Evolutionary conservation across 2,888 invertebrate species (phyloP), one percentile per base, ranked within the genome.

Genomic region (Coleophora flavipennella): DNA sequence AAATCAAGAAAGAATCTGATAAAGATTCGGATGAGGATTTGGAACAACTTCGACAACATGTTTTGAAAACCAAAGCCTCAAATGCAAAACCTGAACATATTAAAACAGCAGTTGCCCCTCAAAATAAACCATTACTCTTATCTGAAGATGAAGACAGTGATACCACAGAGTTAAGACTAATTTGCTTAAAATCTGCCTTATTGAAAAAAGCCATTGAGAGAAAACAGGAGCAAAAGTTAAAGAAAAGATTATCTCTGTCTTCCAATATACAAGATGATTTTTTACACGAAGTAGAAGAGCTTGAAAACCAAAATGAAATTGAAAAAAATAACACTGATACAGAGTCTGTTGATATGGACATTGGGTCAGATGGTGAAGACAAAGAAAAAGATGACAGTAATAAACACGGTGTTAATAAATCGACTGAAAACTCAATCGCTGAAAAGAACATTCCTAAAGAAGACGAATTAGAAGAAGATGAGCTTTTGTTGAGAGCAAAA

Each of bases 171-270:
- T 66, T 91, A 35, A 75, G 91, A 49, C 67, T 89, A 50, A 90
- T 88, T 47, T 91, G 91, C 39, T 67, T 91, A n/a, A 88, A 87
- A 51, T 90, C 91, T n/a, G 89, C 91, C 6, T 71, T 90, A 33
- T 55, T 90, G 32, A 90, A 90, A 51, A 90, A 90, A 64, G 88
- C 87, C 42, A 83, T 86, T 48, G 86, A 89, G 60, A 79, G 87
- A 58, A 87, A 87, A 64, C 69, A 67, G 46, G 80, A 79, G 41
- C 72, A 78, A 48, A 83, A 78, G 53, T 44, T 72, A 44, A 68
- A 62, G 39, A 81, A 83, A 54, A 63, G 59, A 41, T 48, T 75
- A 25, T 78, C 77, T 6, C 76, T 75, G 43, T 69, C 76, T 40
- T 57, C 64, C 27, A 70, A 59, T 49, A 48, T 69, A 20, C 59